Evolutionary conservation across 2,113 vertebrate species (phyloP).

Genomic region (Argyrosomus japonicus): DNA sequence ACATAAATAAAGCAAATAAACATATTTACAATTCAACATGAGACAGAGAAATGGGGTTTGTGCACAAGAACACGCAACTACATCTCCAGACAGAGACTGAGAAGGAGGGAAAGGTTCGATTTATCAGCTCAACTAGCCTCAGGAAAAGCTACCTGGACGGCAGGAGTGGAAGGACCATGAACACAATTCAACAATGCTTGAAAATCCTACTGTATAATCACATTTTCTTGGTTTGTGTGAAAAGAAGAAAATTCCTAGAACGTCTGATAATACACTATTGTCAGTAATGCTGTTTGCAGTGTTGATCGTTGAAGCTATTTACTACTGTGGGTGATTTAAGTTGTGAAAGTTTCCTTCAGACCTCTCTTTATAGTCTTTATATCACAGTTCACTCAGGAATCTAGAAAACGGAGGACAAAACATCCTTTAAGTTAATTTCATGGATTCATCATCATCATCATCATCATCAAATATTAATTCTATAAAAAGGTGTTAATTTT

Average conservation of each 20-base stretch:
- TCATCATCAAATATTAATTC: neutral
- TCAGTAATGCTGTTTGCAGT: slow-evolving; percentile 39
- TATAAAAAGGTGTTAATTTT: neutral
- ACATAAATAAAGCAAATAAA: slow-evolving; percentile 95
- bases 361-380: neutral
- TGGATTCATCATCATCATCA: neutral
- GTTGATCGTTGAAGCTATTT: slow-evolving; percentile 4
- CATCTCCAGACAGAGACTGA: slow-evolving; percentile 27
- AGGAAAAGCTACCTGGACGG: slow-evolving; percentile 3
- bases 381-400: neutral
- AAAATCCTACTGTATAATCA: slow-evolving; percentile 25
- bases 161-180: neutral
- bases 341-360: neutral
- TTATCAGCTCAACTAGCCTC: neutral
- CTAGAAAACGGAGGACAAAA: neutral
- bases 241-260: slow-evolving; percentile 21
- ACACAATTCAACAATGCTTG: slow-evolving; percentile 38
- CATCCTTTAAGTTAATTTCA: neutral
- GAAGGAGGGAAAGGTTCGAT: neutral
- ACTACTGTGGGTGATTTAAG: slow-evolving; percentile 14
- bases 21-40: slow-evolving; percentile 85
- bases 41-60: slow-evolving; percentile 57
- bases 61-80: slow-evolving; percentile 55
- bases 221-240: slow-evolving; percentile 40
- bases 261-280: slow-evolving; percentile 23